phyloP scores from a whole-genome alignment of 2,797 vertebrate species.

The Kryptopterus vitreolus region DNA sequence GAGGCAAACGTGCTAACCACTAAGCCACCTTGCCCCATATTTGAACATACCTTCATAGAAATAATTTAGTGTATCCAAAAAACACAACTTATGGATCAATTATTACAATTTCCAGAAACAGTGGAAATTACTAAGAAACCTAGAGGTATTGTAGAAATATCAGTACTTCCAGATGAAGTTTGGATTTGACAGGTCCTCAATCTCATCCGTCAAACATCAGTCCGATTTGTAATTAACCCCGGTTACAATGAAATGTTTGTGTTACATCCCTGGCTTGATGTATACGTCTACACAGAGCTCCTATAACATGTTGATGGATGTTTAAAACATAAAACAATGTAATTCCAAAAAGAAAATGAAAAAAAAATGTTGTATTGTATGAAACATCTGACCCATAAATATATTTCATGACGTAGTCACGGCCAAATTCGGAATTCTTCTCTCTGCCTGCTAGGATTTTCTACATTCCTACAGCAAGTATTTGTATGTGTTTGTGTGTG shows the following conservation, averaged over 20 bases:
- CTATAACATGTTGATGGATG: background rate
- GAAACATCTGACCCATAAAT: background rate
- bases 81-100: too few relatives aligned
- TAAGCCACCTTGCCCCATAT: too few relatives aligned
- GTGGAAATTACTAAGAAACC: background rate
- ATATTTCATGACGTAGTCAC: background rate
- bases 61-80: too few relatives aligned
- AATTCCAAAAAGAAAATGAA: background rate
- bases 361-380: background rate
- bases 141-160: background rate
- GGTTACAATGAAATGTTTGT: background rate
- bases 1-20: too few relatives aligned
- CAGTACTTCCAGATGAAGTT: background rate
- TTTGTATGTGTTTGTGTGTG: conserved; percentile 59
- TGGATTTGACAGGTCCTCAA: background rate
- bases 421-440: background rate
- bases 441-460: background rate
- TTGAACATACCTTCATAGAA: too few relatives aligned
- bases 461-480: conserved; percentile 8
- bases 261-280: too few relatives aligned
- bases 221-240: background rate
- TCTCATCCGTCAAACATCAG: background rate
- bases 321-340: too few relatives aligned
- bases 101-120: too few relatives aligned
- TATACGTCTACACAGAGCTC: background rate